phyloP scores from a whole-genome alignment of 1,140 invertebrate species.

The Sarcophaga peregrina region DNA sequence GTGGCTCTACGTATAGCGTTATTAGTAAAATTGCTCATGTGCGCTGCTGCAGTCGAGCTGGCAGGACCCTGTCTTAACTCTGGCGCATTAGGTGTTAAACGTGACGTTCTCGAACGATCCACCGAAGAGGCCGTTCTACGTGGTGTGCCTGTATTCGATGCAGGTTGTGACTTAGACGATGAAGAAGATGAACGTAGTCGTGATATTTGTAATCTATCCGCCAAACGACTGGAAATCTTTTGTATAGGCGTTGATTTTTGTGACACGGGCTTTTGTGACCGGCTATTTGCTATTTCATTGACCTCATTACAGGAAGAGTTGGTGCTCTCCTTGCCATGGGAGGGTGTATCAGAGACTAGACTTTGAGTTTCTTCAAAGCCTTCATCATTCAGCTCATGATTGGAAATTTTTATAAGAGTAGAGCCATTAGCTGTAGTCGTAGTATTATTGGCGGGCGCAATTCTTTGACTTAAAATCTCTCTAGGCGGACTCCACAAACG shows the following conservation, averaged over 20 bases:
- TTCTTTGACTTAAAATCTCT: conserved; percentile 52
- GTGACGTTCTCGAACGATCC: conserved; percentile 56
- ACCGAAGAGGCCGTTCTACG: conserved; percentile 49
- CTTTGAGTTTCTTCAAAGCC: conserved; percentile 91
- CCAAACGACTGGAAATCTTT: conserved; percentile 56
- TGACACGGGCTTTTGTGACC: conserved; percentile 25
- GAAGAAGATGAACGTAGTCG: conserved; percentile 48
- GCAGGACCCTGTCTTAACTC: conserved; percentile 42
- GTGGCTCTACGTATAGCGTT: conserved; percentile 54
- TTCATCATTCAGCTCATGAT: conserved; percentile 84
- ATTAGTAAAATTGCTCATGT: conserved; percentile 40
- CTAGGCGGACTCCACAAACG: conserved; percentile 68
- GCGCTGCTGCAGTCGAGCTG: conserved; percentile 48
- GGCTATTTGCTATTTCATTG: conserved; percentile 47
- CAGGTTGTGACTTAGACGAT: conserved; percentile 39
- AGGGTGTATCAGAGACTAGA: conserved; percentile 84
- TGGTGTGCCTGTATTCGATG: conserved; percentile 30
- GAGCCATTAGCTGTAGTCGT: conserved; percentile 50
- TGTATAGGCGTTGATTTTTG: conserved; percentile 37
- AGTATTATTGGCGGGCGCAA: conserved; percentile 58
- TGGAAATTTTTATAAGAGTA: conserved; percentile 46
- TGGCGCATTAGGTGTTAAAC: conserved; percentile 45
- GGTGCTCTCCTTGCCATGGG: conserved; percentile 74
- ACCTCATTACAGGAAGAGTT: conserved; percentile 74
- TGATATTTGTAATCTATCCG: conserved; percentile 58